Conservation (phyloP, 1,140 invertebrate species). For the Pygmarrhopalites habei region DNA sequence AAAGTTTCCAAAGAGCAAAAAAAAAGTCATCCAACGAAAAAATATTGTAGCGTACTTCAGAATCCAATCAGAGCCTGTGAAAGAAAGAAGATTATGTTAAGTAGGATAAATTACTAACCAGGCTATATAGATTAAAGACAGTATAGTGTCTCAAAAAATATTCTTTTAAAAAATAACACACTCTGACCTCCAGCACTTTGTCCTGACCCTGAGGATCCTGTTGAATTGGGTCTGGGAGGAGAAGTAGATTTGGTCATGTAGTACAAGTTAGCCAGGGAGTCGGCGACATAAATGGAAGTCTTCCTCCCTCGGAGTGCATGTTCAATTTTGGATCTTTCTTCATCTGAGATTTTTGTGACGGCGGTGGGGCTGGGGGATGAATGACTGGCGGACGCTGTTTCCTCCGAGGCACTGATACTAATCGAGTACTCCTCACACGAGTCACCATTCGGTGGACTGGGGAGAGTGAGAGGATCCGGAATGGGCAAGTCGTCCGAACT, state of each 20-base stretch:
- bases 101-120: too few relatives aligned
- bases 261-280: constrained; percentile 71
- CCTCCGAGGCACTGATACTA: constrained; percentile 7
- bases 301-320: constrained; percentile 70
- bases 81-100: not conserved
- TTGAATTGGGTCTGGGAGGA: constrained; percentile 16
- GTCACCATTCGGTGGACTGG: constrained; percentile 2
- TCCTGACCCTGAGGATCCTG: constrained; percentile 16
- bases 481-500: constrained; percentile 30
- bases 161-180: too few relatives aligned
- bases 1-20: too few relatives aligned
- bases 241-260: constrained; percentile 49
- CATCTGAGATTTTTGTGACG: constrained; percentile 51
- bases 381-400: constrained; percentile 3
- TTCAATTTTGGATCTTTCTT: constrained; percentile 67
- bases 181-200: not conserved
- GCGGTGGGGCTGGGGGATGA: not conserved
- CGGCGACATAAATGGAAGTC: constrained; percentile 69
- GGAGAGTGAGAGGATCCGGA: not conserved
- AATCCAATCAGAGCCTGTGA: constrained; percentile 54
- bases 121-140: too few relatives aligned
- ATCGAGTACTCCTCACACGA: constrained; percentile 31
- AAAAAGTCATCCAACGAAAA: too few relatives aligned
- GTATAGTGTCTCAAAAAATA: too few relatives aligned
- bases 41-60: too few relatives aligned